Base-by-base conservation (phyloP, 2,113 vertebrate species). In the Arenaria interpres region DNA sequence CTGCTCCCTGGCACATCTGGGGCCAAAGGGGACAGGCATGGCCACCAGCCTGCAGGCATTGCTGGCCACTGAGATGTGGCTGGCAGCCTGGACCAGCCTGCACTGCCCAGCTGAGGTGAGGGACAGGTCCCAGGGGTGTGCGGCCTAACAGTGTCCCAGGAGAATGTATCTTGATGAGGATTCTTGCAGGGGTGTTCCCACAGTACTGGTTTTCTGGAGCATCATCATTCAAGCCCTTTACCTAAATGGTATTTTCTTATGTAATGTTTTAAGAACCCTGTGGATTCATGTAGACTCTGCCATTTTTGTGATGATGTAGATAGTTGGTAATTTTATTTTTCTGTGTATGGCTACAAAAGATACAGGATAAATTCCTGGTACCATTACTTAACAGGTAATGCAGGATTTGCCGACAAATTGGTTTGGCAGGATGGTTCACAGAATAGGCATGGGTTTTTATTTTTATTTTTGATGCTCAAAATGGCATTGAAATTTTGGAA, bases 11-110 rank as follows among this genome's bases (percentile, higher is more conserved):
- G 79, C 23, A n/a, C 13, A 20, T 37, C 32, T 59, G 30, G n/a
- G 71, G 15, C 43, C 28, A 51, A 2, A 0, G 2, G 14, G 17
- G 39, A 17, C 3, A n/a, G 1, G 2, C 45, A 27, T 2, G 7
- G 50, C 30, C n/a, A 51, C 32, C 3, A 1, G 46, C 59, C 54
- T 33, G 23, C 56, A 85, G 30, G 21, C 13, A 20, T 20, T 81
- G 33, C 63, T 95, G 35, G 59, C 76, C 1, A 1, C 56, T 68
- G 81, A 85, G 73, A 46, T 1, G 0, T 63, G 24, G 7, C 14
- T 66, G 39, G 37, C 51, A 89, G 30, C 30, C 63, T 77, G 54
- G 56, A 62, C 30, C 64, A 74, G 39, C 39, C 76, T 57, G 37
- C 2, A 1, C 66, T 54, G 28, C 59, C 39, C 48, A 84, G 39